Conservation (phyloP, 2,888 invertebrate genomes). For the Bhutanitis thaidina region DNA sequence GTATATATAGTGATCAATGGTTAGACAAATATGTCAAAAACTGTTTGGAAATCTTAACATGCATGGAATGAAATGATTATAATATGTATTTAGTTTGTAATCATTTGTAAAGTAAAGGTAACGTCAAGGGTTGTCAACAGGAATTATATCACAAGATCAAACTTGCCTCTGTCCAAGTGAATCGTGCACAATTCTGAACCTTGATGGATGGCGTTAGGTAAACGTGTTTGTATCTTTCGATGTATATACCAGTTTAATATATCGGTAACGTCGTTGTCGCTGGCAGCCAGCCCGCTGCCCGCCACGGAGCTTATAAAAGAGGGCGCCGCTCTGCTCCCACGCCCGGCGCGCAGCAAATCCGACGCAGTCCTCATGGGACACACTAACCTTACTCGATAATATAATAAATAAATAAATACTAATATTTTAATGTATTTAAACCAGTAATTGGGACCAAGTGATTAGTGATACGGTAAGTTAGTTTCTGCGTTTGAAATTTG, state of each 20-base stretch:
- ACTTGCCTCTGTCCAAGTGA: conserved; percentile 22
- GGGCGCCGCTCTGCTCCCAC: conserved; percentile 60
- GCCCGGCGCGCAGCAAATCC: conserved; percentile 71
- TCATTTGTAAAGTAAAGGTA: conserved; percentile 53
- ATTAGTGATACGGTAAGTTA: conserved; percentile 77
- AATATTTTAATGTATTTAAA: conserved; percentile 42
- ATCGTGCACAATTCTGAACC: conserved; percentile 27
- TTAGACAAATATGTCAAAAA: too few relatives aligned
- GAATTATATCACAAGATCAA: conserved; percentile 19
- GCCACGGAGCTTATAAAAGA: conserved; percentile 76
- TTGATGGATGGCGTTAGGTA: conserved; percentile 31
- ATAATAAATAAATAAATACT: conserved; percentile 44
- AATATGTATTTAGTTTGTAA: conserved; percentile 39
- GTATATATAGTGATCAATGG: too few relatives aligned
- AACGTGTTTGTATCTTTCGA: conserved; percentile 7
- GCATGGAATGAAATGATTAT: conserved; percentile 22
- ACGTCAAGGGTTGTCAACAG: conserved; percentile 32
- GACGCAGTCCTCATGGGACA: conserved; percentile 76
- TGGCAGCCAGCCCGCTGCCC: conserved; percentile 63
- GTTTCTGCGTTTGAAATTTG: conserved; percentile 35
- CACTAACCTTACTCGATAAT: conserved; percentile 72
- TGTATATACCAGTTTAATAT: conserved; percentile 19
- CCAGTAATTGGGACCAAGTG: conserved; percentile 74
- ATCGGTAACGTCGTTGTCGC: conserved; percentile 39
- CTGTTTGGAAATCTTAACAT: too few relatives aligned